Conservation (phyloP, 2,113 vertebrate species). For the Boleophthalmus pectinirostris region DNA sequence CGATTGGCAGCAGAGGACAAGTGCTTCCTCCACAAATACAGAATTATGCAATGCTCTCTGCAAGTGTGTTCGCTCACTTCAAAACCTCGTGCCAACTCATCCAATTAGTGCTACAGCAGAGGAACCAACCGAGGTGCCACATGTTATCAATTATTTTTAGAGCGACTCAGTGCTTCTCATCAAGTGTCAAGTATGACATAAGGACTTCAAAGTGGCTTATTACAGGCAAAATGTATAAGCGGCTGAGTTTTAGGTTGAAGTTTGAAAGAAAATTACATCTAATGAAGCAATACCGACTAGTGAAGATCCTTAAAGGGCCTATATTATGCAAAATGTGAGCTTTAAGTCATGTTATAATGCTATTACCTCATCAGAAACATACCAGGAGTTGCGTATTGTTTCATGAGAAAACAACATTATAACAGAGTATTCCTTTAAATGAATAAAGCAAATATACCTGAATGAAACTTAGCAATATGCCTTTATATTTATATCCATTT, state of each 20-base stretch:
- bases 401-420: no score
- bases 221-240: neutral
- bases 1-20: constrained; percentile 46
- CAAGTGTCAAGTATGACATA: neutral
- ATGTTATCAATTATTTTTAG: constrained; percentile 6
- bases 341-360: no score
- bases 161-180: neutral
- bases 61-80: constrained; percentile 9
- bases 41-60: constrained; percentile 41
- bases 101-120: constrained; percentile 28
- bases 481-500: no score
- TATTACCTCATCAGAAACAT: no score
- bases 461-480: no score
- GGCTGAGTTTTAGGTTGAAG: neutral
- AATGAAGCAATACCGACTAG: no score
- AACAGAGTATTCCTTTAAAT: no score
- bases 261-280: no score
- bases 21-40: constrained; percentile 33
- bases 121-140: constrained; percentile 1
- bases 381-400: no score
- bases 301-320: no score
- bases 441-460: no score
- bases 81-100: constrained; percentile 31
- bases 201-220: constrained; percentile 1
- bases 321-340: no score